Base-by-base conservation (phyloP, 2,113 vertebrate species). In the Orientallactaga bullata region DNA sequence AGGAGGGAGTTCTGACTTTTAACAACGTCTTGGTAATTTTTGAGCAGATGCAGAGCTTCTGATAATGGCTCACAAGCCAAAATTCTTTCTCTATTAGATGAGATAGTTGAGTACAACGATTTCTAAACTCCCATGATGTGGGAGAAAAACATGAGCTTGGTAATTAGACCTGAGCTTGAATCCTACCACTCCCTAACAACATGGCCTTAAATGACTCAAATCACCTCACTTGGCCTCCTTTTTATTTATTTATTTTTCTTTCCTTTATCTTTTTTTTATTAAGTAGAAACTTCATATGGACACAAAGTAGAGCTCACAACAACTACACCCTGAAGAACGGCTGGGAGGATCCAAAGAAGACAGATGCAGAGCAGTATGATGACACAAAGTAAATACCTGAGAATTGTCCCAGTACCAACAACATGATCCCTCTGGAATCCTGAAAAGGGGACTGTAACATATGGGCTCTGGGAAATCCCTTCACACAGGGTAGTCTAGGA, bases 21-120 rank as follows among this genome's bases (percentile, higher is more conserved):
- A 94, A 71, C 35, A 94, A 68, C 35, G 95, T 35, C 7, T 92
- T 42, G 92, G 65, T 55, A 12, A 55, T 72, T 85, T 89, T 37
- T 94, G 17, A 55, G 51, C 69, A 71, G 42, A 55, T 61, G 16
- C 71, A 61, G 37, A 32, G 47, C 32, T 69, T 86, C 76, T 85
- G 23, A 86, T 18, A 68, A 93, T 3, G 1, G 66, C 15, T 26
- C 23, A 55, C 69, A 79, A 84, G 35, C 60, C 82, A 73, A 73
- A 74, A 76, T 76, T 80, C 55, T 32, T 79, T 26, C 47, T 89
- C 37, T 88, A 55, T 85, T 76, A 17, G 16, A 51, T 32, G n/a
- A 95, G 68, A 83, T 89, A 65, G 23, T 18, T 93, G 39, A 88
- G 83, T 39, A 77, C 68, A 85, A 79, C 26, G 58, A 95, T 71